A percentile compares a stretch with the other conserved stretches of the same genome.
Conservation (phyloP, 2,797 vertebrate genomes). For the Platyrinchus mystaceus region DNA sequence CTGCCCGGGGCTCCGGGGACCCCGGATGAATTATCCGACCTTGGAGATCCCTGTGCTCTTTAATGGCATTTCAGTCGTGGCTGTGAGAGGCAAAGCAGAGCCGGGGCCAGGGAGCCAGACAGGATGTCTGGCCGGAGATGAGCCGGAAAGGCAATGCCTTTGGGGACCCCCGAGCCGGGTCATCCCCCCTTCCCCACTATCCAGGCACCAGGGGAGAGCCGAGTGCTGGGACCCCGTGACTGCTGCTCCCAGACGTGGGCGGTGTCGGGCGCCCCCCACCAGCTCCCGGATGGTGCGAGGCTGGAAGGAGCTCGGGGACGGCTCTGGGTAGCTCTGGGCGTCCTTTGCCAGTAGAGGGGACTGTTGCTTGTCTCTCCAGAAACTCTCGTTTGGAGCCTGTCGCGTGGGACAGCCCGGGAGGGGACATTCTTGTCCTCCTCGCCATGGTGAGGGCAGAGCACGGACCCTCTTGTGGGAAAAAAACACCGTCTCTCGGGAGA, state of each 20-base stretch:
- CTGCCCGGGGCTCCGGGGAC: neutral
- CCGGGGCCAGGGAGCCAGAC: neutral
- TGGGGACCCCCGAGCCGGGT: neutral
- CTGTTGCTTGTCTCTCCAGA: slow-evolving; percentile 6
- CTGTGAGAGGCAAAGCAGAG: neutral
- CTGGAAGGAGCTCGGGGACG: neutral
- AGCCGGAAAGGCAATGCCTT: neutral
- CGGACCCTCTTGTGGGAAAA: neutral
- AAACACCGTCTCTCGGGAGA: neutral
- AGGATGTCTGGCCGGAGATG: slow-evolving; percentile 32
- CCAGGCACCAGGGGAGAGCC: neutral
- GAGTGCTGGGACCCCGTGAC: rapidly evolving
- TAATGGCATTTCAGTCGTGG: neutral
- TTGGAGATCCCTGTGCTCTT: neutral
- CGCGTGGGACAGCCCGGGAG: neutral
- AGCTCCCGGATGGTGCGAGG: rapidly evolving
- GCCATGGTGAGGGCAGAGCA: neutral
- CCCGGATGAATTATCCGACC: neutral
- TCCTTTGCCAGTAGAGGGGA: slow-evolving; percentile 54
- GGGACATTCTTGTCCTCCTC: neutral
- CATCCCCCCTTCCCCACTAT: neutral
- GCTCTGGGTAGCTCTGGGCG: neutral
- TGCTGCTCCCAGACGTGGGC: neutral
- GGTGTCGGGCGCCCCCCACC: rapidly evolving
- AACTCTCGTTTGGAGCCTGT: neutral